Conservation (phyloP, 2,797 vertebrate genomes). For the Chaenodraco wilsoni region DNA sequence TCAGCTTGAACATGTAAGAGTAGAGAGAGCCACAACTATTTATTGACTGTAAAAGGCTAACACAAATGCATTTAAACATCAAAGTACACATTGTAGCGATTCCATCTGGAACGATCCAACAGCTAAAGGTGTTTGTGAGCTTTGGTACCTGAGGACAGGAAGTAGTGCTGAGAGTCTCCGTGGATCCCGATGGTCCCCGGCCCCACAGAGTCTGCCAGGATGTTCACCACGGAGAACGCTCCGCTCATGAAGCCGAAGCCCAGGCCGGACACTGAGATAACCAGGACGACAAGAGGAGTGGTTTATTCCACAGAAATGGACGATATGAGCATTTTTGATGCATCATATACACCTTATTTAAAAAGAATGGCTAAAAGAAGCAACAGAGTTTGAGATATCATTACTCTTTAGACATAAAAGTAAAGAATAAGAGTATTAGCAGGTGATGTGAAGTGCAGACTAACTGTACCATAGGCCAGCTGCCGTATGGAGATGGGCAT, state of each 20-base stretch:
- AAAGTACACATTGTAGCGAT: neutral
- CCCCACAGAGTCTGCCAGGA: conserved; percentile 88
- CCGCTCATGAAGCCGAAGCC: conserved; percentile 93
- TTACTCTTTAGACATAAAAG: neutral
- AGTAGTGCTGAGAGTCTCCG: conserved; percentile 90
- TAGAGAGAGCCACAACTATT: too few relatives aligned
- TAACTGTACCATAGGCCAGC: conserved; percentile 84
- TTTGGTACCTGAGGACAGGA: conserved; percentile 86
- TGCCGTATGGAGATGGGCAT: conserved; percentile 86
- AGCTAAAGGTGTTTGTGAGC: neutral
- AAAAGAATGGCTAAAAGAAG: too few relatives aligned
- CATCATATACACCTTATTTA: too few relatives aligned
- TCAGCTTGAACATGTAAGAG: too few relatives aligned
- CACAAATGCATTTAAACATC: neutral
- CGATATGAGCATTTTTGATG: neutral
- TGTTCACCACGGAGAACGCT: conserved; percentile 91
- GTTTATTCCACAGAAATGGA: neutral
- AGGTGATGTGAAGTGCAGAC: neutral
- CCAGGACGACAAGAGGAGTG: neutral
- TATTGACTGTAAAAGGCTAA: neutral
- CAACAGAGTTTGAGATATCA: neutral
- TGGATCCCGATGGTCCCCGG: conserved; percentile 89
- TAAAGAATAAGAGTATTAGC: too few relatives aligned
- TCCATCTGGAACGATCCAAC: neutral
- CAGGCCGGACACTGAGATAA: conserved; percentile 85